phyloP scores from a whole-genome alignment of 2,113 vertebrate species.

The Cryptoleucopteryx plumbea region DNA sequence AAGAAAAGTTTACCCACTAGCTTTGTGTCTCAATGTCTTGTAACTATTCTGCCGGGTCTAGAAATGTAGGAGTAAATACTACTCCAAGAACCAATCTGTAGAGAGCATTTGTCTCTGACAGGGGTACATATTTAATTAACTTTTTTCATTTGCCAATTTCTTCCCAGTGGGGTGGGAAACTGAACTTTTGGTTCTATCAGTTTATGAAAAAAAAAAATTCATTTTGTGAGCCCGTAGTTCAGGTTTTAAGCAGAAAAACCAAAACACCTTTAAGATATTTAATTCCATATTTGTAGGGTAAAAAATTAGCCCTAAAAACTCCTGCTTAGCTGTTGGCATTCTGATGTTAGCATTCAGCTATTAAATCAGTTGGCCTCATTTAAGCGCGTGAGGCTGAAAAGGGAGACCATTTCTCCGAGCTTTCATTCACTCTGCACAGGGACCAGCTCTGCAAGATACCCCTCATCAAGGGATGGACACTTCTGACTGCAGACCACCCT shows the following conservation, averaged over 20 bases:
- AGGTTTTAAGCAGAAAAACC: background rate
- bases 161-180: background rate
- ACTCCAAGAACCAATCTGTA: background rate
- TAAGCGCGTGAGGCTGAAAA: background rate
- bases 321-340: background rate
- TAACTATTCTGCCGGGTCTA: background rate
- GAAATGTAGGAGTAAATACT: background rate
- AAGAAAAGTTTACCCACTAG: background rate
- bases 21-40: background rate
- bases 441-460: no score
- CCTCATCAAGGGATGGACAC: rapidly evolving
- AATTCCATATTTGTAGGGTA: background rate
- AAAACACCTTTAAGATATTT: background rate
- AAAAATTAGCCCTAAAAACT: background rate
- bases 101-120: background rate
- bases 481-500: rapidly evolving
- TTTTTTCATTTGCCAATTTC: background rate
- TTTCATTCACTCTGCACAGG: background rate
- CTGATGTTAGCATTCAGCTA: background rate
- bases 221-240: background rate
- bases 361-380: rapidly evolving
- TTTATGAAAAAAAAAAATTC: background rate
- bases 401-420: background rate
- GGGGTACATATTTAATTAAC: background rate
- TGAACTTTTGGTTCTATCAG: background rate